Evolutionary conservation across 2,888 invertebrate species (phyloP), one percentile per base, ranked within the genome.

Genomic region (Drosophila atripex): DNA sequence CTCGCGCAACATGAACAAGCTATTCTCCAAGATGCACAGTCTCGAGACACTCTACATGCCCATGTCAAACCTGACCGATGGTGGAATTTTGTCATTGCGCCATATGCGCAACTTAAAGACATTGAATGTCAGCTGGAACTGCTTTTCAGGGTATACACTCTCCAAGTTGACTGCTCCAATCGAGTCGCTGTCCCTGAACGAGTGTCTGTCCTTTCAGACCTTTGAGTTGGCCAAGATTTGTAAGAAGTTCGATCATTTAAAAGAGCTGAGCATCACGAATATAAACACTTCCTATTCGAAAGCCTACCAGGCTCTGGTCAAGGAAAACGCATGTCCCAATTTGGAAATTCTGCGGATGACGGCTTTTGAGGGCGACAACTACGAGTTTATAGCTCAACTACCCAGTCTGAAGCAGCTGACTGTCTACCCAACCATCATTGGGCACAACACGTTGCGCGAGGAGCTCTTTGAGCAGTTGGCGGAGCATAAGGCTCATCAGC

Each of bases 391-490:
- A 18, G 82, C 78, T n/a, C 51, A 50, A 43, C 16, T 82, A 5
- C 85, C 80, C 11, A 53, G 18, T 1, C 57, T 82, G 1, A 85
- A 72, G 54, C 49, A 63, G 2, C 43, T 82, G 3, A 16, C 28
- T 41, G 21, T 76, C 9, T 11, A 54, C 11, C 7, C 18, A 32
- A 6, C 8, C 0, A 1, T 12, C 3, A 18, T 6, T 0, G 11
- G 9, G 14, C 3, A 21, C 1, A 18, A 2, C 25, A 12, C 18
- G 1, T 2, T 71, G 6, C 55, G 68, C 7, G 1, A 4, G 0
- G 43, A 70, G 14, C 46, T 84, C 5, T 28, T 65, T 12, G 4
- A 39, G 0, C 25, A 52, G n/a, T 50, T 82, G 12, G 52, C 32
- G 0, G 12, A 57, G 11, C 52, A 71, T 25, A 78, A 70, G 4